Evolutionary conservation across 35 echinoderm and acorn worm genomes (phyloP), one percentile per base, ranked within the genome.

Genomic region (Lytechinus variegatus): DNA sequence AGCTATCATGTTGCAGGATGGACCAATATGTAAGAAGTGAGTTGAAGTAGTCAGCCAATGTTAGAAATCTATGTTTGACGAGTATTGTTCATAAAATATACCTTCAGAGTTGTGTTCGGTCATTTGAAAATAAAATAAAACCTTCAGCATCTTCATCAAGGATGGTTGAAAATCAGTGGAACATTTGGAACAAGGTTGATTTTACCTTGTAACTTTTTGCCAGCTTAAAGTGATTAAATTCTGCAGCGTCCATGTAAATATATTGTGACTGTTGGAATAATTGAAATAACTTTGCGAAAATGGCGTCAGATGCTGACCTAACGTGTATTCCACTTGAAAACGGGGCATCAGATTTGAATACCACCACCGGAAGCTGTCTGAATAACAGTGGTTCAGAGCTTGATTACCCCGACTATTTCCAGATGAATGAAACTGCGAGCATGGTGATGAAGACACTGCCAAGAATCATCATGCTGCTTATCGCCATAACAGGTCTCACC

Each of bases 401-500:
- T 27, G 92, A 55, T 27, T 54, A 93, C 92, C 27, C 66, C 14
- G 27, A 29, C 28, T 90, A 90, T 16, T 44, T 51, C 13, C 16
- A 90, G 88, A 90, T 90, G 88, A 90, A 33, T 54, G 88, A 90
- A 33, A 57, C 54, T 10, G 92, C 92, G 28, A 10, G 12, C n/a
- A 27, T 93, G 53, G 54, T 93, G 53, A 93, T 93, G 92, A 33
- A 93, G 92, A 93, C 92, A 3, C 92, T 93, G n/a, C 92, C 92
- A 10, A 13, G 92, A 27, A 93, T 93, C 92, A 14, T 93, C 53
- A 54, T 93, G 53, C 57, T 93, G 19, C n/a, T 93, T 0, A 93
- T 97, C 57, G 96, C 90, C 8, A 87, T 95, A n/a, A 54, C 96
- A 14, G 98, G 98, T 53, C 93, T 98, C 8, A 95, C 89, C 27